Conservation (phyloP, 2,113 vertebrate genomes). For the Ceuthmochares aereus region DNA sequence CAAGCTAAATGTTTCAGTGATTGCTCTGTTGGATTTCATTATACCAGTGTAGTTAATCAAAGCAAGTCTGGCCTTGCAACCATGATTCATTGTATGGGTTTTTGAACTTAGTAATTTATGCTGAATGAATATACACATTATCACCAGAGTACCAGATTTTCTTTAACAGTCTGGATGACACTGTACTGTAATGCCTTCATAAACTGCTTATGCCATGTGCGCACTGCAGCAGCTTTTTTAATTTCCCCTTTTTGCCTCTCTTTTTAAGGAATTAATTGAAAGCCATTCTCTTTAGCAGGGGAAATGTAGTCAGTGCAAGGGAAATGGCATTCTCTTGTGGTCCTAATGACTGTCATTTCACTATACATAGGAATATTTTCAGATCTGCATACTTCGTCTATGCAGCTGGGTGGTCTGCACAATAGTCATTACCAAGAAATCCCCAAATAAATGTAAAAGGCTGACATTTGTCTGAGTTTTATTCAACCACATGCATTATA, state of each 20-base stretch:
- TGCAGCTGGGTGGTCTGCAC: constrained; percentile 55
- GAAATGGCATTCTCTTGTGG: background rate
- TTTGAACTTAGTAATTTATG: constrained; percentile 80
- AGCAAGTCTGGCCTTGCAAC: constrained; percentile 79
- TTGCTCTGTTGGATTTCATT: constrained; percentile 87
- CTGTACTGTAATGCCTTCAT: constrained; percentile 65
- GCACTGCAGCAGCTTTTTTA: constrained; percentile 9
- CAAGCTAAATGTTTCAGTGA: constrained; percentile 84
- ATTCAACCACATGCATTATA: constrained; percentile 13
- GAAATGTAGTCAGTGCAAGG: background rate
- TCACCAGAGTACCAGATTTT: constrained; percentile 70
- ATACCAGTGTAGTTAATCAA: constrained; percentile 82
- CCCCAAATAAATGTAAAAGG: constrained; percentile 49
- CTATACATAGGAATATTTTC: constrained; percentile 20
- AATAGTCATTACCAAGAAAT: constrained; percentile 43
- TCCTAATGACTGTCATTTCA: background rate
- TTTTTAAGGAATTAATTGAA: constrained; percentile 41
- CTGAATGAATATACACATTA: constrained; percentile 81
- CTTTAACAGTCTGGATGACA: constrained; percentile 68
- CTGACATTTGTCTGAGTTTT: constrained; percentile 25
- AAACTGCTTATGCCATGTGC: constrained; percentile 47
- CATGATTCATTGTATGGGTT: constrained; percentile 78
- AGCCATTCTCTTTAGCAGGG: background rate
- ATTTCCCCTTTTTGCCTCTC: background rate
- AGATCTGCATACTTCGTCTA: background rate